Evolutionary conservation across 2,888 invertebrate genomes (phyloP).

Genomic region (Crocallis elinguaria): DNA sequence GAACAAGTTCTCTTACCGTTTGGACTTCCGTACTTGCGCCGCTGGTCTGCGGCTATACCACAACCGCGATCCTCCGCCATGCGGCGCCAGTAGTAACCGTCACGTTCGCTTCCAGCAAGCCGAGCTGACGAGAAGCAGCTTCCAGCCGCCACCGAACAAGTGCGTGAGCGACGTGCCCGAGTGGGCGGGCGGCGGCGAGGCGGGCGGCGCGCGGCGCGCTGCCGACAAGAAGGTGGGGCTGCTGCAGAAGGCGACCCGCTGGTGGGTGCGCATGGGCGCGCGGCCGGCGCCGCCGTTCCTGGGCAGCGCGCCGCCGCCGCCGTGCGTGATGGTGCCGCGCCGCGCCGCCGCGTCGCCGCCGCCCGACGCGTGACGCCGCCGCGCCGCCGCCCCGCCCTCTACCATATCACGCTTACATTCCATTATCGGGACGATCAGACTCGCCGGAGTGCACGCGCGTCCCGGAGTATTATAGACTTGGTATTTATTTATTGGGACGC

Average conservation of each 20-base stretch:
- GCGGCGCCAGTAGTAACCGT: too few relatives aligned
- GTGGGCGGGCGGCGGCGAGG: constrained; percentile 69
- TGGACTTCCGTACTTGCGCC: too few relatives aligned
- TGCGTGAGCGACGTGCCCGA: constrained; percentile 88
- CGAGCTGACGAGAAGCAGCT: constrained; percentile 87
- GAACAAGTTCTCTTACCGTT: too few relatives aligned
- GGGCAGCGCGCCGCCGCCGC: constrained; percentile 39
- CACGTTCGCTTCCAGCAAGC: constrained; percentile 81
- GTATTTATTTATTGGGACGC: constrained; percentile 80
- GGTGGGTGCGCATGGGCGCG: constrained; percentile 82
- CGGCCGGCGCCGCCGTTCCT: constrained; percentile 45
- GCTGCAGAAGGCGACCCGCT: constrained; percentile 82
- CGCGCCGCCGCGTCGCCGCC: constrained; percentile 55
- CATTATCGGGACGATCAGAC: constrained; percentile 77
- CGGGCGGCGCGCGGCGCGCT: constrained; percentile 36
- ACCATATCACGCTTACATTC: constrained; percentile 83
- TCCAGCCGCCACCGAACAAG: constrained; percentile 88
- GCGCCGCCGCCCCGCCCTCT: constrained; percentile 49
- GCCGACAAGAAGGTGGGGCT: constrained; percentile 78
- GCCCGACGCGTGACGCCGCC: constrained; percentile 63
- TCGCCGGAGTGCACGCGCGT: constrained; percentile 66
- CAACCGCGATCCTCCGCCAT: too few relatives aligned
- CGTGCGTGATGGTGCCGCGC: constrained; percentile 53
- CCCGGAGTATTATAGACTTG: constrained; percentile 80
- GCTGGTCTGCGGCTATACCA: too few relatives aligned